Evolutionary conservation across 1,140 invertebrate species (phyloP).

Genomic region (Orchestia grillus): DNA sequence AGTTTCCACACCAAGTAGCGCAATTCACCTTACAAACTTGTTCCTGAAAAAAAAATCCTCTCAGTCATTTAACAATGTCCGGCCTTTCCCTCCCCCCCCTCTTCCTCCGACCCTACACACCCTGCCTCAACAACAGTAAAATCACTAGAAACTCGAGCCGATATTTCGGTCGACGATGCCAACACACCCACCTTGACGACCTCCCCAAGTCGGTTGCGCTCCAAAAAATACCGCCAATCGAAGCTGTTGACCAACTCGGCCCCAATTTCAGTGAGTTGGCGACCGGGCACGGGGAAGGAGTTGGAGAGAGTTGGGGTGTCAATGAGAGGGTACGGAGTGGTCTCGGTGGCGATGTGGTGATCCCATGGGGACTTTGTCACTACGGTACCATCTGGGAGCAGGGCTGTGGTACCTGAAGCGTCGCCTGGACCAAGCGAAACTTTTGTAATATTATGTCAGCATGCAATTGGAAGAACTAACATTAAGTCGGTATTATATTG

Average conservation of each 20-base stretch:
- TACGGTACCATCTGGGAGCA: slow-evolving; percentile 86
- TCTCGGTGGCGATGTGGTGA: slow-evolving; percentile 86
- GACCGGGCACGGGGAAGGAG: slow-evolving; percentile 90
- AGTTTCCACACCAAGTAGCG: no score
- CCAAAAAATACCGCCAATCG: slow-evolving; percentile 92
- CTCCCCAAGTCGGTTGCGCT: slow-evolving; percentile 43
- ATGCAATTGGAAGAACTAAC: no score
- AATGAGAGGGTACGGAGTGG: slow-evolving; percentile 85
- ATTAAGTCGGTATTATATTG: no score
- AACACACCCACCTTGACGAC: background rate
- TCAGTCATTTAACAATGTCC: no score
- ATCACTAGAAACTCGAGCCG: no score
- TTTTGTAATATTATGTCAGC: background rate
- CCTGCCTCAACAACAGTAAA: no score
- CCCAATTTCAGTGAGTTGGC: slow-evolving; percentile 88
- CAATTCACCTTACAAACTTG: no score
- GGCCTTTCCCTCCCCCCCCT: background rate
- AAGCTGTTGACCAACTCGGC: slow-evolving; percentile 92
- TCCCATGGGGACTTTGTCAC: slow-evolving; percentile 84
- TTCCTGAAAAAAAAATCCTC: no score
- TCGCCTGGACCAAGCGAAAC: slow-evolving; percentile 73
- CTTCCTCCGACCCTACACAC: background rate
- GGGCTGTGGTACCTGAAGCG: slow-evolving; percentile 83
- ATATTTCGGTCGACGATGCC: no score
- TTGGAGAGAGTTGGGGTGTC: slow-evolving; percentile 86